phyloP scores from a whole-genome alignment of 2,888 invertebrate species.

The Pterobdella sp. region DNA sequence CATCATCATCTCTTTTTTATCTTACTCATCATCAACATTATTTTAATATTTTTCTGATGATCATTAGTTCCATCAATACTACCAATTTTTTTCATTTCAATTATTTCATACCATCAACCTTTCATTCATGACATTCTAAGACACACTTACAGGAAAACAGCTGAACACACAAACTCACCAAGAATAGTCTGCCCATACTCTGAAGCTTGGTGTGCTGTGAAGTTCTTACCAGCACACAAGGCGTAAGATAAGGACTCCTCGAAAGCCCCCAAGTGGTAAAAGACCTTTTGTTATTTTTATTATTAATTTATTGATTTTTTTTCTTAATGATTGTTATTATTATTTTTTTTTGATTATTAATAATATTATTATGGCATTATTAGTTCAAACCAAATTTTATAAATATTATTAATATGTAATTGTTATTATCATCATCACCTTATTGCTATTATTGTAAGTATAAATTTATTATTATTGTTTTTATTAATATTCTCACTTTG shows the following conservation, averaged over 20 bases:
- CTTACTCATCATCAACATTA: not conserved
- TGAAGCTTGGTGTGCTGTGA: constrained; percentile 84
- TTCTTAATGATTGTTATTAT: no score
- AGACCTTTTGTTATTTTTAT: no score
- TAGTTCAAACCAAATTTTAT: no score
- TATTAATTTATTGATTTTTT: no score
- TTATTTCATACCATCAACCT: not conserved
- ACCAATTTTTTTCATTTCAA: not conserved
- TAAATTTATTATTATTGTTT: no score
- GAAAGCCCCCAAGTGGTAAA: constrained; percentile 92
- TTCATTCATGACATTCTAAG: no score
- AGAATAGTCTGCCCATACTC: constrained; percentile 95
- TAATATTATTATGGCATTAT: no score
- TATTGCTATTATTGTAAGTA: no score
- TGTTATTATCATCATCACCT: no score
- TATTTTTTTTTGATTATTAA: no score
- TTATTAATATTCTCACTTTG: constrained; percentile 57
- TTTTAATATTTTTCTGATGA: not conserved
- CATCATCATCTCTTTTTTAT: not conserved
- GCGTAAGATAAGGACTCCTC: constrained; percentile 95
- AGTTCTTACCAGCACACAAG: constrained; percentile 83
- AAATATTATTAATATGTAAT: no score
- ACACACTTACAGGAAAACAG: no score
- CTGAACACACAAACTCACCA: constrained; percentile 21
- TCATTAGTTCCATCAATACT: not conserved